phyloP scores from a whole-genome alignment of 2,797 vertebrate genomes.

The Darevskia mixta region DNA sequence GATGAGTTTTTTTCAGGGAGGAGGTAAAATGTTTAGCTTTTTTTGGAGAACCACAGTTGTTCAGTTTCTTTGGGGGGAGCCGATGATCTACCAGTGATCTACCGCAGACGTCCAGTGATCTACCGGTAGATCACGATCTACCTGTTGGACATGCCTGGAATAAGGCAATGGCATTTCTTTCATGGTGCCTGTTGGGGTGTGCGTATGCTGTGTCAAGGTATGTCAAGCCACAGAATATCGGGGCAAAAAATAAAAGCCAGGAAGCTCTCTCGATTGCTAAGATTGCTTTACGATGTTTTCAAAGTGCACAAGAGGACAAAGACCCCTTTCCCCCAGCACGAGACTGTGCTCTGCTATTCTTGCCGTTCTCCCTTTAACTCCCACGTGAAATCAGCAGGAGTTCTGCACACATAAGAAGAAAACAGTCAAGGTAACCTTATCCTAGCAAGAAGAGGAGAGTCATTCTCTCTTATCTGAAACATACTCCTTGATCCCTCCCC shows the following conservation, averaged over 20 bases:
- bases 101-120: too few relatives aligned
- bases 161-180: background rate
- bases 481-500: background rate
- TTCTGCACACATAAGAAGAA: background rate
- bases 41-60: too few relatives aligned
- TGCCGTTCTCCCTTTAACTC: constrained; percentile 14
- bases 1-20: too few relatives aligned
- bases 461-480: background rate
- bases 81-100: too few relatives aligned
- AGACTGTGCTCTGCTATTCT: constrained; percentile 2
- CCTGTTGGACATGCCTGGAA: too few relatives aligned
- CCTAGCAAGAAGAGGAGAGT: background rate
- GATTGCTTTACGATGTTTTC: background rate
- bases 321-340: background rate
- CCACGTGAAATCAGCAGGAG: constrained; percentile 20
- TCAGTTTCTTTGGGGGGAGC: too few relatives aligned
- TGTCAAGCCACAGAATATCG: background rate
- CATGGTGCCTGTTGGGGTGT: background rate
- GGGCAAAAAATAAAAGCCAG: background rate
- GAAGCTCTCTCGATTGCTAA: background rate
- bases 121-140: too few relatives aligned
- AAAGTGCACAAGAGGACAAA: constrained; percentile 23
- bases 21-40: too few relatives aligned
- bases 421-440: constrained; percentile 31
- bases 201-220: background rate